These are phyloP conservation scores for Phortica okadai DNA, from an alignment of 2,888 invertebrate genomes.

Conservation along the genomic window DNA sequence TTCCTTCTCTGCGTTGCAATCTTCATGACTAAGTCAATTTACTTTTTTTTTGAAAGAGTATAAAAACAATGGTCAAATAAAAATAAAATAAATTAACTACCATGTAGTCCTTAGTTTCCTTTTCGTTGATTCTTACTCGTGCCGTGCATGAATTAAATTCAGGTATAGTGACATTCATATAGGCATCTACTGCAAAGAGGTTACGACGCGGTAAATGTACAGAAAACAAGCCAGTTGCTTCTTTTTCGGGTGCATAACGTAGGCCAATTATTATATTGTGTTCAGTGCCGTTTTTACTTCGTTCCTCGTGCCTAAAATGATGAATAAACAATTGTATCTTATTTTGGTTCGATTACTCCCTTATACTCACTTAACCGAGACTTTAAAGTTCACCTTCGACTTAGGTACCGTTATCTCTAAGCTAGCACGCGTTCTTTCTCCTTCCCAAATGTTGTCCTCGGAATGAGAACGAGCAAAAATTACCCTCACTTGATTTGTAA, in stretches of 20 bases:
- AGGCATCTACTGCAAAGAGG: conserved; percentile 82
- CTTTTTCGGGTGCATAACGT: conserved; percentile 80
- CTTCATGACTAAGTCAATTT: no score
- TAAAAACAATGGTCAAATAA: not conserved
- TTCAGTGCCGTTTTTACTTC: conserved; percentile 77
- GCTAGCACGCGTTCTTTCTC: conserved; percentile 79
- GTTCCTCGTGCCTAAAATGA: conserved; percentile 72
- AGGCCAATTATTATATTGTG: conserved; percentile 78
- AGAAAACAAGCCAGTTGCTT: conserved; percentile 79
- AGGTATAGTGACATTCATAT: conserved; percentile 85
- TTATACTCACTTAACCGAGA: conserved; percentile 77
- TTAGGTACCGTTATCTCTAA: conserved; percentile 82
- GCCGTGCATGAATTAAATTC: conserved; percentile 84
- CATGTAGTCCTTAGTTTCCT: conserved; percentile 82
- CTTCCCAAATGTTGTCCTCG: conserved; percentile 79
- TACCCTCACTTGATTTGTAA: conserved; percentile 81
- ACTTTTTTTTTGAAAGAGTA: no score
- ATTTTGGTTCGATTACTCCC: not conserved
- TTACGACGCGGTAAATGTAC: conserved; percentile 82
- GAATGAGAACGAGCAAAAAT: conserved; percentile 81
- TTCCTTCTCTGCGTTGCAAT: no score
- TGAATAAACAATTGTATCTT: not conserved
- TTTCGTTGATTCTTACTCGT: conserved; percentile 83
- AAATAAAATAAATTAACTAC: conserved; percentile 74
- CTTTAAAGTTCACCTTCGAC: conserved; percentile 82